Conservation (phyloP, 2,113 vertebrate genomes). For the Eurystomus gularis region DNA sequence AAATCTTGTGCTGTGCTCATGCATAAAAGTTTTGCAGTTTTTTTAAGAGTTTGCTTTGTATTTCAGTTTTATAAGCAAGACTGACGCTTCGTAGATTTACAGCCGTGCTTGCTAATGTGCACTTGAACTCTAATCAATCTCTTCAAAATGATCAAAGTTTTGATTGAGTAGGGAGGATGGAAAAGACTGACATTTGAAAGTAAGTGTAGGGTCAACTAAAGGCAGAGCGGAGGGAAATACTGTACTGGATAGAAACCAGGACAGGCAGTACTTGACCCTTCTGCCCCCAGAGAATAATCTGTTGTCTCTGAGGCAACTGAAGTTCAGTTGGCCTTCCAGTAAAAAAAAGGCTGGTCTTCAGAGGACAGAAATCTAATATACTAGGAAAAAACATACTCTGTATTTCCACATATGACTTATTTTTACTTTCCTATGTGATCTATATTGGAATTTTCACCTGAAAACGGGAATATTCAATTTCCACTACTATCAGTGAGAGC, state of each 20-base stretch:
- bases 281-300: not conserved
- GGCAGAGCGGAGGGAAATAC: not conserved
- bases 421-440: not conserved
- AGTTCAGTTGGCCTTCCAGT: not conserved
- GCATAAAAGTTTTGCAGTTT: not conserved
- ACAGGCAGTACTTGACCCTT: not conserved
- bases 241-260: slow-evolving; percentile 48
- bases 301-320: not conserved
- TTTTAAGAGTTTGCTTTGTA: not conserved
- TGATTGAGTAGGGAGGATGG: not conserved
- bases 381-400: not conserved
- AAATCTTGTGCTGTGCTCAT: not conserved
- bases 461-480: not conserved
- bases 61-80: not conserved
- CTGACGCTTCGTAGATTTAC: not conserved
- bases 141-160: slow-evolving; percentile 13
- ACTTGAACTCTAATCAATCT: not conserved
- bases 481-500: not conserved
- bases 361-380: not conserved
- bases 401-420: not conserved
- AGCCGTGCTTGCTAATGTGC: not conserved
- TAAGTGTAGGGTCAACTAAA: slow-evolving; percentile 21
- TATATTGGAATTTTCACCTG: not conserved
- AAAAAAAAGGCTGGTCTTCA: not conserved
- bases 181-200: slow-evolving; percentile 2